These are phyloP conservation scores for Nasonia giraulti DNA, from an alignment of 1,140 invertebrate species.

Conservation along the genomic window DNA sequence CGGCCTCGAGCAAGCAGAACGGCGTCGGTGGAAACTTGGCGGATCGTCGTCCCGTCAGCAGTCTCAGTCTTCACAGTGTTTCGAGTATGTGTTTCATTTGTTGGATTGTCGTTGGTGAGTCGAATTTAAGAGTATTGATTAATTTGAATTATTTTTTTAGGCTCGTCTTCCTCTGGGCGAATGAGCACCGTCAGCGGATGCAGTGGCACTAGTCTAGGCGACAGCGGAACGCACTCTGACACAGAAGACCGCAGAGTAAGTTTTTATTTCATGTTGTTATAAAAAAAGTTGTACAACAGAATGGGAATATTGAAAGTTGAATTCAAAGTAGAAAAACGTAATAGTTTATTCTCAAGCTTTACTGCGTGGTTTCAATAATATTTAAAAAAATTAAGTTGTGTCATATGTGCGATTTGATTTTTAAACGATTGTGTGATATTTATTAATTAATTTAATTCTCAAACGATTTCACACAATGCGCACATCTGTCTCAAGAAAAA, in stretches of 20 bases:
- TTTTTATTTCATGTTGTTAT: neutral
- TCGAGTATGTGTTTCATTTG: constrained; percentile 75
- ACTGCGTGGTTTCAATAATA: too few relatives aligned
- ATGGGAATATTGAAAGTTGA: too few relatives aligned
- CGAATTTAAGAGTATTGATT: neutral
- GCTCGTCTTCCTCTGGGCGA: constrained; percentile 85
- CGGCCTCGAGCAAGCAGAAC: constrained; percentile 59
- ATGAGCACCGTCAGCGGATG: constrained; percentile 84
- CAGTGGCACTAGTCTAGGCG: constrained; percentile 85
- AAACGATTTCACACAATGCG: too few relatives aligned
- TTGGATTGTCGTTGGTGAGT: neutral
- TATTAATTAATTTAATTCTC: too few relatives aligned
- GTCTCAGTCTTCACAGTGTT: constrained; percentile 82
- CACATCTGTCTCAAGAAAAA: too few relatives aligned
- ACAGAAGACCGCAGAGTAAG: constrained; percentile 83
- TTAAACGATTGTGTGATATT: too few relatives aligned
- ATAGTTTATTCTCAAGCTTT: too few relatives aligned
- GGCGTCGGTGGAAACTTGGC: constrained; percentile 60
- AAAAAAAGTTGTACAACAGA: too few relatives aligned
- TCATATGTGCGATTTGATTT: too few relatives aligned
- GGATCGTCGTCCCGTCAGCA: constrained; percentile 80
- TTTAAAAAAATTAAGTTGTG: too few relatives aligned
- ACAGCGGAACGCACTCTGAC: constrained; percentile 89
- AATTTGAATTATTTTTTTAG: constrained; percentile 65
- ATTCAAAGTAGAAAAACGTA: too few relatives aligned